These are phyloP conservation scores for Stegodyphus mimosarum DNA, from an alignment of 1,140 invertebrate species.

Conservation along the genomic window DNA sequence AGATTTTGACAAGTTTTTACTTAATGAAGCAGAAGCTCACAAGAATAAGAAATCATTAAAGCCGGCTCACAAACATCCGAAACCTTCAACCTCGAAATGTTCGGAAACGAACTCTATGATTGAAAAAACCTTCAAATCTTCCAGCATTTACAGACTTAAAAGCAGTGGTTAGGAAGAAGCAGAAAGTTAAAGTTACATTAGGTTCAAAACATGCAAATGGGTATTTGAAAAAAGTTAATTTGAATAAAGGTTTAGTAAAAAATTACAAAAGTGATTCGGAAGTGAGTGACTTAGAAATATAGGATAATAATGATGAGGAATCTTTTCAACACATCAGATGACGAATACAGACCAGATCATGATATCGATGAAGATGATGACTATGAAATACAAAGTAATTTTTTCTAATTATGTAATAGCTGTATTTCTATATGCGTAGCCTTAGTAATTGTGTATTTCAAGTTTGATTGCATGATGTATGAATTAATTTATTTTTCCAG, in stretches of 20 bases:
- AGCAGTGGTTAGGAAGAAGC: slow-evolving; percentile 25
- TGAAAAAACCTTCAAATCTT: not conserved
- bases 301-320: slow-evolving; percentile 60
- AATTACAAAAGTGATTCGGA: slow-evolving; percentile 52
- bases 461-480: no score
- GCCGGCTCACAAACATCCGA: not conserved
- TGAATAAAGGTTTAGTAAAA: slow-evolving; percentile 18
- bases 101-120: not conserved
- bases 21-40: slow-evolving; percentile 33
- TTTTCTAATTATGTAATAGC: not conserved
- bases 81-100: not conserved
- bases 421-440: no score
- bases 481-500: no score
- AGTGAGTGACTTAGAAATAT: slow-evolving; percentile 60
- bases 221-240: slow-evolving; percentile 54
- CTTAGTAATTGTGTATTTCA: no score
- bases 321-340: slow-evolving; percentile 31
- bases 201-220: slow-evolving; percentile 64
- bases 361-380: slow-evolving; percentile 13
- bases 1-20: slow-evolving; percentile 66
- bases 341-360: slow-evolving; percentile 55
- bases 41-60: slow-evolving; percentile 10
- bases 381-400: not conserved
- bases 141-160: slow-evolving; percentile 23
- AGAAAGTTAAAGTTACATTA: slow-evolving; percentile 48